phyloP scores from a whole-genome alignment of 2,888 invertebrate genomes.

The Didymodactylos carnosus region DNA sequence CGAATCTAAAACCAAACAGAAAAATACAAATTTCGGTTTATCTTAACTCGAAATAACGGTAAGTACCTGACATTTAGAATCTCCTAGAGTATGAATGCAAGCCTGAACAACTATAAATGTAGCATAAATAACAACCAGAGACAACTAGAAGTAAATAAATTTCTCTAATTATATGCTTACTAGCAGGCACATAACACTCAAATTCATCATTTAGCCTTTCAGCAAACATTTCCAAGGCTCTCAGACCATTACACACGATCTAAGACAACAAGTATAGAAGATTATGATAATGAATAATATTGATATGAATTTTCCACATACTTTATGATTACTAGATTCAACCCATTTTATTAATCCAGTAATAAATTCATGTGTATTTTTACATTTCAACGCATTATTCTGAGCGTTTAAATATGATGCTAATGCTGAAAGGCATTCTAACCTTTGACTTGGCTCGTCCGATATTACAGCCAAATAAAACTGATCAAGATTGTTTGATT shows the following conservation, averaged over 20 bases:
- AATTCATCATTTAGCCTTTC: constrained; percentile 65
- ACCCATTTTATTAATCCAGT: constrained; percentile 70
- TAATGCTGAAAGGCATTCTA: constrained; percentile 59
- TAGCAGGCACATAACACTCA: constrained; percentile 60
- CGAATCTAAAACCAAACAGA: constrained; percentile 38
- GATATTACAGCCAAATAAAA: constrained; percentile 59
- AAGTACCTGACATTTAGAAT: constrained; percentile 33
- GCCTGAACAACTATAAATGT: constrained; percentile 25
- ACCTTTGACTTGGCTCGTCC: constrained; percentile 63
- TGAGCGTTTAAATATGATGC: constrained; percentile 52
- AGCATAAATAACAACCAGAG: constrained; percentile 9
- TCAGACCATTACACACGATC: constrained; percentile 76
- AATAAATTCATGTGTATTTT: constrained; percentile 61
- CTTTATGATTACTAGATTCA: constrained; percentile 77
- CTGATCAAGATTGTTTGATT: constrained; percentile 20
- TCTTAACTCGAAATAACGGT: background rate
- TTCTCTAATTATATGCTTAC: constrained; percentile 18
- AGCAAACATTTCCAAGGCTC: constrained; percentile 61
- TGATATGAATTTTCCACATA: constrained; percentile 35
- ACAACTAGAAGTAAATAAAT: background rate
- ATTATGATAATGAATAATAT: background rate
- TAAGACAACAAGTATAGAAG: constrained; percentile 36
- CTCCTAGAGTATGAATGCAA: constrained; percentile 33
- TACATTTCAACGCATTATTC: constrained; percentile 54
- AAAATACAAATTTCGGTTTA: too few species aligned